A percentile compares a stretch with the other conserved stretches of the same genome.
Conservation (phyloP, 2,113 vertebrate genomes). For the Limanda limanda region DNA sequence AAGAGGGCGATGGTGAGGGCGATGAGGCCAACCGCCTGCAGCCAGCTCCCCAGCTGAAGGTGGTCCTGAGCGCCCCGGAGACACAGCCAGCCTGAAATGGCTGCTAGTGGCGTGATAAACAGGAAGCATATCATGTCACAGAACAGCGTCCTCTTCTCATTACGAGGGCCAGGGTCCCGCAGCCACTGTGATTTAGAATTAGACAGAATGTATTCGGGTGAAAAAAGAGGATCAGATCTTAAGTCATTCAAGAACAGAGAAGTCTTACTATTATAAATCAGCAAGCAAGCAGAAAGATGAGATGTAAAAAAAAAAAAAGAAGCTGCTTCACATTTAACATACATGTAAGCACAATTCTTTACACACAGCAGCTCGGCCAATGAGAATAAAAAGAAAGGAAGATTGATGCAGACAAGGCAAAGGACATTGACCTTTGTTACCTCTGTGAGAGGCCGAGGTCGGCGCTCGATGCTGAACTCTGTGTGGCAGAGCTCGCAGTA, state of each 20-base stretch:
- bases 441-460: conserved; percentile 92
- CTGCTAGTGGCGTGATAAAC: conserved; percentile 94
- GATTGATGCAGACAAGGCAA: conserved; percentile 49
- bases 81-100: conserved; percentile 96
- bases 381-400: neutral
- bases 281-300: conserved; percentile 27
- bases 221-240: neutral
- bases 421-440: conserved; percentile 80
- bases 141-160: conserved; percentile 94
- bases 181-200: conserved; percentile 86
- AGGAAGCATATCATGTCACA: conserved; percentile 98
- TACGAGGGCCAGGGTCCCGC: conserved; percentile 90
- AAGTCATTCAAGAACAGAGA: neutral
- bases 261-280: neutral
- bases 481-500: conserved; percentile 98
- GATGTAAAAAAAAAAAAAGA: neutral
- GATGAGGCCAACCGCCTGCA: conserved; percentile 95
- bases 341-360: neutral
- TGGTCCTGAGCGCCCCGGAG: conserved; percentile 94
- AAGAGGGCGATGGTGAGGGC: conserved; percentile 97
- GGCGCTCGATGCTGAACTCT: conserved; percentile 93
- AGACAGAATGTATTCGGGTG: neutral
- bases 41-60: conserved; percentile 91
- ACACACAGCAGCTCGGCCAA: neutral
- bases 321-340: neutral